These are phyloP conservation scores for Atta cephalotes DNA, from an alignment of 1,140 invertebrate genomes.

Conservation along the genomic window DNA sequence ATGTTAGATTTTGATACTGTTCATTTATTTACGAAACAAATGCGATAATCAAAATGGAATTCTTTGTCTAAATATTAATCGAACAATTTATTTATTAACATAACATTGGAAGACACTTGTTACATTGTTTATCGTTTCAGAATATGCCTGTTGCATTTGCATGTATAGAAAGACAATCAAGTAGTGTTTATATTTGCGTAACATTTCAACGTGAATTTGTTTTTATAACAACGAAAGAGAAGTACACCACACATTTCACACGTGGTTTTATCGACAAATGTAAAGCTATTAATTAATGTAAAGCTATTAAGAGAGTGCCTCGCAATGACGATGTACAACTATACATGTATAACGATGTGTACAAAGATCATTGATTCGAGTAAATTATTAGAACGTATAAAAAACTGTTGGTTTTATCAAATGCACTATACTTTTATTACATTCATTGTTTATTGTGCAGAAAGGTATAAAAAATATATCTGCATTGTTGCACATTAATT, in stretches of 20 bases:
- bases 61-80: constrained; percentile 8
- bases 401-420: constrained; percentile 16
- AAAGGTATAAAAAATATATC: background rate
- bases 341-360: no score
- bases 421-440: background rate
- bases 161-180: background rate
- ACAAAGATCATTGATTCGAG: constrained; percentile 13
- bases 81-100: background rate
- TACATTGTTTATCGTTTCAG: background rate
- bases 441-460: background rate
- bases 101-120: background rate
- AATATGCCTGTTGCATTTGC: background rate
- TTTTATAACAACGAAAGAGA: constrained; percentile 16
- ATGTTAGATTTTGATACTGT: background rate
- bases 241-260: background rate
- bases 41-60: background rate
- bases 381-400: background rate
- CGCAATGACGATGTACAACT: background rate
- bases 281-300: constrained; percentile 27
- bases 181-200: background rate
- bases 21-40: background rate
- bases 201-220: background rate
- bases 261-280: constrained; percentile 21
- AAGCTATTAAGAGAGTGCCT: constrained; percentile 24
- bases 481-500: background rate